These are phyloP conservation scores for Bubo blakistoni DNA, from an alignment of 2,113 vertebrate species.

Conservation along the genomic window DNA sequence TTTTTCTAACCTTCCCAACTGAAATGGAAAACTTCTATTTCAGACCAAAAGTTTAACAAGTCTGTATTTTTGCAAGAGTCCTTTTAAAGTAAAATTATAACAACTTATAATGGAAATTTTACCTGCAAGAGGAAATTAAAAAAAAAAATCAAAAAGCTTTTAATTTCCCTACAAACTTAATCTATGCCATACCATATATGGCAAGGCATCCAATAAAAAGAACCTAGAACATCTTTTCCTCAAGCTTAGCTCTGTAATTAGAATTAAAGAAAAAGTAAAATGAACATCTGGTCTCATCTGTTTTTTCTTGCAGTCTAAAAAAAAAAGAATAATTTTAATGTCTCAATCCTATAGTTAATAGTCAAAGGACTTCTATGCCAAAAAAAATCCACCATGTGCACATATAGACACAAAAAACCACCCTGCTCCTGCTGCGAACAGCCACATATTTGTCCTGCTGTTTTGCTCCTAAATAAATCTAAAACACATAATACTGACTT, in stretches of 20 bases:
- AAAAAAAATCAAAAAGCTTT: neutral
- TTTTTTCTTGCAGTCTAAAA: neutral
- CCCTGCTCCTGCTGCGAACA: neutral
- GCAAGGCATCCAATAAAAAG: neutral
- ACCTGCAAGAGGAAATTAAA: neutral
- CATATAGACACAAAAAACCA: neutral
- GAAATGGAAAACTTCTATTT: neutral
- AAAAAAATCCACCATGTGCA: neutral
- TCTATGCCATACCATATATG: neutral
- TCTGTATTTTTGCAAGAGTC: neutral
- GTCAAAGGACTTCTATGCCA: neutral
- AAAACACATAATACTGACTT: neutral
- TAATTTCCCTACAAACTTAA: neutral
- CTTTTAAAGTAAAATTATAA: neutral
- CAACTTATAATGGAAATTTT: neutral
- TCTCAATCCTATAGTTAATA: neutral
- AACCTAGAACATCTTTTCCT: neutral
- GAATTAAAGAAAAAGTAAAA: neutral
- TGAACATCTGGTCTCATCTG: neutral
- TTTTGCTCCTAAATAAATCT: neutral
- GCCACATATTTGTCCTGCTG: neutral
- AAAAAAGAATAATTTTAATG: neutral
- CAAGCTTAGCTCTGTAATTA: neutral
- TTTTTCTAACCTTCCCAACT: neutral
- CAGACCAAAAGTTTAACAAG: neutral